Evolutionary conservation across 2,797 vertebrate genomes (phyloP).

Genomic region (Esox lucius): DNA sequence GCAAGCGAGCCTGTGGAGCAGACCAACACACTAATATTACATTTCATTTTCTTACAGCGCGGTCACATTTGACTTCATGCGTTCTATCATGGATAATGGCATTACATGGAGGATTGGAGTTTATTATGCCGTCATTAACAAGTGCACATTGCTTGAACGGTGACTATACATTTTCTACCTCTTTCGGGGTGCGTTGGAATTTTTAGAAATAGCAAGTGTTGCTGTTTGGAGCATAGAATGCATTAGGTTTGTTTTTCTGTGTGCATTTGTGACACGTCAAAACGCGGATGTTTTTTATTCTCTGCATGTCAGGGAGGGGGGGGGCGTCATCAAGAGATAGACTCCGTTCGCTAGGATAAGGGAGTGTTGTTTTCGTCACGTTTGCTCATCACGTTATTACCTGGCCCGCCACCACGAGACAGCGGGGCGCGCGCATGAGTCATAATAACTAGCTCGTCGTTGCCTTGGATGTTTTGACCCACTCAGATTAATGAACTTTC

Average conservation of each 20-base stretch:
- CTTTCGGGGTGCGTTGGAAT: not conserved
- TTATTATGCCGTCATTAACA: not conserved
- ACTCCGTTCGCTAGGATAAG: slow-evolving; percentile 2
- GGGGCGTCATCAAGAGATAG: slow-evolving; percentile 1
- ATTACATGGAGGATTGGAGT: not conserved
- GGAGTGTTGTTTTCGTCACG: slow-evolving; percentile 48
- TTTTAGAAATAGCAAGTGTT: not conserved
- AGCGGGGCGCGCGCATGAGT: not conserved
- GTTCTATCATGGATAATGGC: not conserved
- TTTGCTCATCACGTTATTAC: slow-evolving; percentile 40
- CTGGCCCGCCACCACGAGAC: slow-evolving; percentile 27
- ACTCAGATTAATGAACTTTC: too few relatives aligned
- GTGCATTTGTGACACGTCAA: not conserved
- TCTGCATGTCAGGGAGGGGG: not conserved
- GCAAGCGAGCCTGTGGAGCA: not conserved
- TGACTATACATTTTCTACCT: not conserved
- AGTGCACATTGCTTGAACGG: not conserved
- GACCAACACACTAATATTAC: too few relatives aligned
- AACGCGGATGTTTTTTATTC: not conserved
- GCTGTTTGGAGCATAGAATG: not conserved
- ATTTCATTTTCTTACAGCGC: not conserved
- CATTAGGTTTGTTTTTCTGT: not conserved
- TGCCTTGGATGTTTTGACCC: not conserved
- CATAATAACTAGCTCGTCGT: not conserved
- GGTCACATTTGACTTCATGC: not conserved